Evolutionary conservation across 2,888 invertebrate genomes (phyloP).

Genomic region (Idaea aversata): DNA sequence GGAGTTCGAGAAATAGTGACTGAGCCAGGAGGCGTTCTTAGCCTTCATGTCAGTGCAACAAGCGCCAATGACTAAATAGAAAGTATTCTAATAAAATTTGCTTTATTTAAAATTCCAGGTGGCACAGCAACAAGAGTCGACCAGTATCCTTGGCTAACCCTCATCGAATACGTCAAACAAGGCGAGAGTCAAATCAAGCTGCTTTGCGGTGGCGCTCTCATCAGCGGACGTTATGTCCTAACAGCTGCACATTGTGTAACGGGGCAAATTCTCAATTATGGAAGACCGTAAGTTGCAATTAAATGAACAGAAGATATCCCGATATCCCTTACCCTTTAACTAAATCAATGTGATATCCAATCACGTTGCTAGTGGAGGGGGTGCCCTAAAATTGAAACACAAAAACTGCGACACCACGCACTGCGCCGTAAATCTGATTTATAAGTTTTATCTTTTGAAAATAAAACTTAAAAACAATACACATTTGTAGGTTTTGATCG

Average conservation of each 20-base stretch:
- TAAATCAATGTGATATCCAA: background rate
- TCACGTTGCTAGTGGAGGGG: too few species aligned
- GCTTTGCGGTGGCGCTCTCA: constrained; percentile 67
- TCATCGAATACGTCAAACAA: constrained; percentile 62
- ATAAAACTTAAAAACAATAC: too few species aligned
- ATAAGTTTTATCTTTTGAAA: too few species aligned
- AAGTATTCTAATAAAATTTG: background rate
- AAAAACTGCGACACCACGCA: too few species aligned
- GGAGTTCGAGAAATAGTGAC: too few species aligned
- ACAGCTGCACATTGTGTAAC: constrained; percentile 79
- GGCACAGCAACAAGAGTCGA: constrained; percentile 63
- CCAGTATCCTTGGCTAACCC: constrained; percentile 80
- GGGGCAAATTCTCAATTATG: constrained; percentile 51
- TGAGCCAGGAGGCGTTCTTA: too few species aligned
- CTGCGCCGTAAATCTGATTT: too few species aligned
- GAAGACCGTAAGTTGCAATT: constrained; percentile 62
- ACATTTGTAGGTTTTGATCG: too few species aligned
- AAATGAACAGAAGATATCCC: background rate
- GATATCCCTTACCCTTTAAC: too few species aligned
- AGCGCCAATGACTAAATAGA: background rate
- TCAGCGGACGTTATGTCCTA: constrained; percentile 74
- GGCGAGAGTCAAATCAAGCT: constrained; percentile 33
- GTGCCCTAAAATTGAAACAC: too few species aligned
- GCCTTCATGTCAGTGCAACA: too few species aligned
- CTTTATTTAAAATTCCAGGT: constrained; percentile 31